Evolutionary conservation across 2,113 vertebrate species (phyloP).

Genomic region (Nansenia antarctica): DNA sequence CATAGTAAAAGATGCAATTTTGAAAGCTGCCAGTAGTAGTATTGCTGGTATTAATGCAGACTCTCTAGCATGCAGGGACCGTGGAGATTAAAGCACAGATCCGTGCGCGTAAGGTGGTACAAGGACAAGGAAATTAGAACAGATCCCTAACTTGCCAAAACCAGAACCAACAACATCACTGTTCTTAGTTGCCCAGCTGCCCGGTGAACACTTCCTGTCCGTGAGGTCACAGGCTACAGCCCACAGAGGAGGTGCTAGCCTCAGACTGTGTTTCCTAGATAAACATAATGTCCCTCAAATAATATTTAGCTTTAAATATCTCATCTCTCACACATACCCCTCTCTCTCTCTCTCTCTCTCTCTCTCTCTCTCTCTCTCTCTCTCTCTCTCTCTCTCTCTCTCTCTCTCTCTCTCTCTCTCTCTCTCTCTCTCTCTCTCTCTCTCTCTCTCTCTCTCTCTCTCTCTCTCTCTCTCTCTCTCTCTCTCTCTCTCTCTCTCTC

Average conservation of each 20-base stretch:
- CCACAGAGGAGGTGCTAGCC: constrained; percentile 5
- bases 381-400: too few species aligned
- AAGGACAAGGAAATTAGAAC: too few species aligned
- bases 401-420: not conserved
- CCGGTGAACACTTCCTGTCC: constrained; percentile 8
- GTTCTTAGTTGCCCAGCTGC: not conserved
- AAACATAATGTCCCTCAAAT: constrained; percentile 8
- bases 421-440: not conserved
- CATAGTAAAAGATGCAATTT: too few species aligned
- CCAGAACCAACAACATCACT: not conserved
- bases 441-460: constrained; percentile 8
- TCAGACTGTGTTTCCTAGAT: constrained; percentile 10
- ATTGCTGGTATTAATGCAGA: too few species aligned
- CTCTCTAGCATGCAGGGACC: too few species aligned
- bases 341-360: not conserved
- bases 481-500: constrained; percentile 9
- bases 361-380: not conserved
- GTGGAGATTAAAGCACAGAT: too few species aligned
- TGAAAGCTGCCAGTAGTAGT: too few species aligned
- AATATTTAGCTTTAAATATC: not conserved
- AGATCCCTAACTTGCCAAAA: too few species aligned
- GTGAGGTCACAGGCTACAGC: constrained; percentile 7
- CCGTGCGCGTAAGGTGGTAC: too few species aligned
- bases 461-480: not conserved
- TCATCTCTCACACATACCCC: too few species aligned